A percentile compares a stretch with the other conserved stretches of the same genome.
Evolutionary conservation across 2,113 vertebrate genomes (phyloP).

Genomic region (Thunnus thynnus): DNA sequence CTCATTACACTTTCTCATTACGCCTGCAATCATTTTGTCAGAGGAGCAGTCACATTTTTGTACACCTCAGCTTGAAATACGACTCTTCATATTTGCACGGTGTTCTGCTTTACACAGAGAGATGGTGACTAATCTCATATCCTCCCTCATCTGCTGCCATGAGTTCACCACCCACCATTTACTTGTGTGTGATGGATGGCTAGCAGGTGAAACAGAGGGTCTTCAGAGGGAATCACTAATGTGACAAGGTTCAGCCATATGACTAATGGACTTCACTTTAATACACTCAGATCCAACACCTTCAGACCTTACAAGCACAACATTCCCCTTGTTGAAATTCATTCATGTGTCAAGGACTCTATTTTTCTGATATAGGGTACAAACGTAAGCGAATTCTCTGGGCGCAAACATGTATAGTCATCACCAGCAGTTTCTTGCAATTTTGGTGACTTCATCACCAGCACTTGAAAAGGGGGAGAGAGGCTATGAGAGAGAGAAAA

Average conservation of each 20-base stretch:
- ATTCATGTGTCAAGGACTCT: not conserved
- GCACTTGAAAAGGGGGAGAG: not conserved
- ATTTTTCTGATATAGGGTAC: not conserved
- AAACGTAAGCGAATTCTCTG: no score
- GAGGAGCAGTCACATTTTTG: conserved; percentile 55
- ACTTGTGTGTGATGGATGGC: conserved; percentile 67
- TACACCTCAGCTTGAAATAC: conserved; percentile 53
- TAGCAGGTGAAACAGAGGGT: conserved; percentile 32
- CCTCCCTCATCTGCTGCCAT: conserved; percentile 59
- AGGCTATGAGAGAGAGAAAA: not conserved
- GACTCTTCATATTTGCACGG: conserved; percentile 56
- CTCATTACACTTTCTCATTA: conserved; percentile 75
- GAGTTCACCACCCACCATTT: conserved; percentile 64
- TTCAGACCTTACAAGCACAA: not conserved
- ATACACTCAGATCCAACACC: conserved; percentile 30
- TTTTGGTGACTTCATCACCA: not conserved
- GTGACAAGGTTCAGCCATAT: conserved; percentile 42
- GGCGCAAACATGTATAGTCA: no score
- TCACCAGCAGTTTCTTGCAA: not conserved
- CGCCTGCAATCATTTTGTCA: conserved; percentile 62
- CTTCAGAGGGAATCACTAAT: conserved; percentile 62
- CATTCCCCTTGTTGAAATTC: not conserved
- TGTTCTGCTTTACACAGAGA: conserved; percentile 41
- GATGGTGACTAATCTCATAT: conserved; percentile 70
- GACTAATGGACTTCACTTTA: conserved; percentile 47